A percentile compares a stretch with the other conserved stretches of the same genome.
Evolutionary conservation across 2,113 vertebrate species (phyloP).

Genomic region (Plestiodon gilberti): DNA sequence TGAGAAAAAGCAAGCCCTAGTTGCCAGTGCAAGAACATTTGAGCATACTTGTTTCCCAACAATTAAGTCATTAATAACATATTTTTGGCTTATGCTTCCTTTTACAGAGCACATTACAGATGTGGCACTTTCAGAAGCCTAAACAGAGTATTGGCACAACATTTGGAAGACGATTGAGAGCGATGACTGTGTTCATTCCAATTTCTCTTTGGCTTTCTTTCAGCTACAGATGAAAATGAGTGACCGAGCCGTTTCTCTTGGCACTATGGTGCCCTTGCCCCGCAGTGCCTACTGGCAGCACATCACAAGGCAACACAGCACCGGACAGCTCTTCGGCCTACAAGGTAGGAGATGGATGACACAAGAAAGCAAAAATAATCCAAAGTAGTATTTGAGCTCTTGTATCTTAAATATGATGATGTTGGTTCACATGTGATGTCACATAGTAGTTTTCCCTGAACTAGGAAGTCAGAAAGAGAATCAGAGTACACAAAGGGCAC

Average conservation of each 20-base stretch:
- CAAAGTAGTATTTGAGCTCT: accelerated
- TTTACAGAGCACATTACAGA: background rate
- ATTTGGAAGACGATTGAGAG: background rate
- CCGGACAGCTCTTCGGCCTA: constrained; percentile 76
- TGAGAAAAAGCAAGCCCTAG: too few species aligned
- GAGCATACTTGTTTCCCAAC: background rate
- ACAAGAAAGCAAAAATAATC: background rate
- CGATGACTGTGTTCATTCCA: background rate
- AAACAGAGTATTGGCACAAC: too few species aligned
- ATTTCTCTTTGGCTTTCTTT: background rate
- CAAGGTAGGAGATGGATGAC: constrained; percentile 69
- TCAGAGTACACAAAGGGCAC: background rate
- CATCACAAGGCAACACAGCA: constrained; percentile 80
- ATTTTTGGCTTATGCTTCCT: background rate
- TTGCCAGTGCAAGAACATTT: background rate
- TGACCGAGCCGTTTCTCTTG: constrained; percentile 75
- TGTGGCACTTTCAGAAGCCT: background rate
- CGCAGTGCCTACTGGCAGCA: constrained; percentile 86
- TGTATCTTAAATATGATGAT: background rate
- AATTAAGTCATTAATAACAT: too few species aligned
- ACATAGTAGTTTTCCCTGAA: background rate
- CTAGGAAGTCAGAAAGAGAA: background rate
- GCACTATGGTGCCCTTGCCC: constrained; percentile 80
- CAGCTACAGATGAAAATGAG: constrained; percentile 83
- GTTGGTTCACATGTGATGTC: too few species aligned